Conservation (phyloP, 2,113 vertebrate species). For the Hydropotes inermis region DNA sequence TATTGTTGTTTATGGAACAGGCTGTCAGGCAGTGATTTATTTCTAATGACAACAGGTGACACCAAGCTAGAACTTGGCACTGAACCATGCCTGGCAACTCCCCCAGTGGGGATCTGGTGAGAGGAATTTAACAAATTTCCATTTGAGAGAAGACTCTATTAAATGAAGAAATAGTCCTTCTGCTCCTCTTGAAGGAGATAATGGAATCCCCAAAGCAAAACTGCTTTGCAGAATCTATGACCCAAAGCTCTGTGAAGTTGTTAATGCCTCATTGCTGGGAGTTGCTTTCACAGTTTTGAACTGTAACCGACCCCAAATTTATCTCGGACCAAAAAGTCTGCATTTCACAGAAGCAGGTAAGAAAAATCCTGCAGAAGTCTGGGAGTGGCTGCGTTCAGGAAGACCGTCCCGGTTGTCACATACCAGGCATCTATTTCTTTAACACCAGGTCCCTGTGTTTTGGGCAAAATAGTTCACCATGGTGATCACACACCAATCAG, state of each 20-base stretch:
- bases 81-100: not conserved
- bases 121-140: not conserved
- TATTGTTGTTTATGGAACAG: not conserved
- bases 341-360: not conserved
- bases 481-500: not conserved
- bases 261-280: not conserved
- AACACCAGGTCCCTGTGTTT: not conserved
- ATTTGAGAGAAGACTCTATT: not conserved
- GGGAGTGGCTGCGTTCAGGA: not conserved
- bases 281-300: not conserved
- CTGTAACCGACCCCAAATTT: not conserved
- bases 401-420: accelerated
- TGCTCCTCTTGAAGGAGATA: not conserved
- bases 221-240: not conserved
- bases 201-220: not conserved
- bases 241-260: not conserved
- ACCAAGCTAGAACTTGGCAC: not conserved
- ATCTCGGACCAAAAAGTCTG: not conserved
- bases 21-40: not conserved
- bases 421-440: not conserved
- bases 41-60: not conserved
- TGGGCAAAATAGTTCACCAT: not conserved
- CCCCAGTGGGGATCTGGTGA: not conserved
- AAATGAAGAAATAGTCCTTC: not conserved
- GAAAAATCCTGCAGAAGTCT: not conserved